A percentile compares a stretch with the other conserved stretches of the same genome.
phyloP scores from a whole-genome alignment of 2,888 invertebrate species.

The Julus scanicus region DNA sequence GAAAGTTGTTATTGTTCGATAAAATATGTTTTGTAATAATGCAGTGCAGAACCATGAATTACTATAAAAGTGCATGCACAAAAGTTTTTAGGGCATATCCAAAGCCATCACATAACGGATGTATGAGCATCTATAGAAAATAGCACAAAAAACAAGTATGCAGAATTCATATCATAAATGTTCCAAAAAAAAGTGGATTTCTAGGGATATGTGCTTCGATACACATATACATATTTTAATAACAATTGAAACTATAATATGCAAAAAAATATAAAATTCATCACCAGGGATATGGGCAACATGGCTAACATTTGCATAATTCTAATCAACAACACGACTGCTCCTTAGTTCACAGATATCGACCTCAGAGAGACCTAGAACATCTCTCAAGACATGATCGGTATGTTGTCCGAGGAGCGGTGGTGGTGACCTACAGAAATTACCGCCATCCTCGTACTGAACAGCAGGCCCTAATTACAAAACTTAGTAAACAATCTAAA shows the following conservation, averaged over 20 bases:
- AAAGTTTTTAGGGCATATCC: neutral
- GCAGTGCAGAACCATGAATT: neutral
- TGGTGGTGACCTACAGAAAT: conserved; percentile 78
- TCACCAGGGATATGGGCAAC: too few relatives aligned
- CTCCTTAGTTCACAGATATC: neutral
- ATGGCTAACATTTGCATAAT: neutral
- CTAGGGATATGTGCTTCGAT: too few relatives aligned
- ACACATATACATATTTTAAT: too few relatives aligned
- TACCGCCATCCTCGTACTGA: conserved; percentile 78
- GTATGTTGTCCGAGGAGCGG: conserved; percentile 92
- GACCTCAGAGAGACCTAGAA: conserved; percentile 59
- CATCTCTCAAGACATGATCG: conserved; percentile 73
- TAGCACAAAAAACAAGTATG: too few relatives aligned
- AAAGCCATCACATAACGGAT: neutral
- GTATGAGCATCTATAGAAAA: neutral
- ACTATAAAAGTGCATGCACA: neutral
- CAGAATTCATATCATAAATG: too few relatives aligned
- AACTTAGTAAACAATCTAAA: neutral
- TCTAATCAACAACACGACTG: neutral
- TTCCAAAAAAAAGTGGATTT: too few relatives aligned
- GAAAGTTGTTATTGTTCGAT: neutral
- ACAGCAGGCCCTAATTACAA: conserved; percentile 80
- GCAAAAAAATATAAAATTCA: too few relatives aligned
- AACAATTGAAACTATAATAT: too few relatives aligned
- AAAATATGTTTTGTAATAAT: neutral